These are phyloP conservation scores for Ptychochromis oligacanthus DNA, from an alignment of 2,113 vertebrate species.

Conservation along the genomic window DNA sequence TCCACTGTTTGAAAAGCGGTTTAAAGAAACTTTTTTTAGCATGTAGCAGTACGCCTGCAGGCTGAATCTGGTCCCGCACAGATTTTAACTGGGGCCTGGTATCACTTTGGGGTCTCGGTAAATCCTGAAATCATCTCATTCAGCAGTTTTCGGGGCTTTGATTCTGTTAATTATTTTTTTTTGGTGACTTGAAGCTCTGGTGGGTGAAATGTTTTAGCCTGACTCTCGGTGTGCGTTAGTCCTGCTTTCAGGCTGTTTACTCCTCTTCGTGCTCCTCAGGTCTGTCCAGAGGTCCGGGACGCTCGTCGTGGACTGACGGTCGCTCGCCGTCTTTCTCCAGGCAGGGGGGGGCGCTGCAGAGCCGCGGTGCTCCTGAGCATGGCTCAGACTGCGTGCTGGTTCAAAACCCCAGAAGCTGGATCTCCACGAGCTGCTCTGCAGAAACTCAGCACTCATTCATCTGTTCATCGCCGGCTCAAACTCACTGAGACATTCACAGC, in stretches of 20 bases:
- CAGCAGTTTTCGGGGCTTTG: fast-evolving
- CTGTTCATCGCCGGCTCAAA: slow-evolving; percentile 65
- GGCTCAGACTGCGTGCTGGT: slow-evolving; percentile 73
- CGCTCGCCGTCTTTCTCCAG: slow-evolving; percentile 53
- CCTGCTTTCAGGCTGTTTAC: background rate
- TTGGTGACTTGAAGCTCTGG: background rate
- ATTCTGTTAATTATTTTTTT: background rate
- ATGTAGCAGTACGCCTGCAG: fast-evolving
- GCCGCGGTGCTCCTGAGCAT: background rate
- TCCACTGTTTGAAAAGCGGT: no score
- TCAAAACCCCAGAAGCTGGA: slow-evolving; percentile 63
- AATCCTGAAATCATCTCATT: no score
- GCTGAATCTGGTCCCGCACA: background rate
- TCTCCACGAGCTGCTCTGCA: slow-evolving; percentile 53
- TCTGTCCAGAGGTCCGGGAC: slow-evolving; percentile 48
- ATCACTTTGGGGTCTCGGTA: background rate
- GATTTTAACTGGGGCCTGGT: background rate
- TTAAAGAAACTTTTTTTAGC: background rate
- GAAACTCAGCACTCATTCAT: slow-evolving; percentile 67
- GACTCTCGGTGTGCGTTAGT: background rate
- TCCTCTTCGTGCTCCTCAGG: slow-evolving; percentile 54
- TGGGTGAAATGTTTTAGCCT: background rate
- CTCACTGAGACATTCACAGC: background rate
- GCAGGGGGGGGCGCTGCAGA: slow-evolving; percentile 19
- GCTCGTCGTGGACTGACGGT: slow-evolving; percentile 22